phyloP scores from a whole-genome alignment of 2,888 invertebrate species.

The Parthenolecanium corni region DNA sequence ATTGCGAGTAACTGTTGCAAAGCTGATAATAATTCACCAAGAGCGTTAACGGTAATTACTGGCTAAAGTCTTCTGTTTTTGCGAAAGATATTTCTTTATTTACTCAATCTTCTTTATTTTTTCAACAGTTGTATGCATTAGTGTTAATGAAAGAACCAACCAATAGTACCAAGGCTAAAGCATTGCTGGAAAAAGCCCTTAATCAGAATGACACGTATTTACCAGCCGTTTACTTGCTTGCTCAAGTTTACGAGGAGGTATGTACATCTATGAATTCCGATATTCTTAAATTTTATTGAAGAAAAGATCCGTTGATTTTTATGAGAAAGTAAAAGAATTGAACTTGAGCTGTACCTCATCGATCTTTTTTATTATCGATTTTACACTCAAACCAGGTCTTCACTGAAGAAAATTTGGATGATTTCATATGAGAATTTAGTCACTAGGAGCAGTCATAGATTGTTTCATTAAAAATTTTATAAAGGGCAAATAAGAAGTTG shows the following conservation, averaged over 20 bases:
- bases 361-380: too few species aligned
- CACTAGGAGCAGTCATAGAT: too few species aligned
- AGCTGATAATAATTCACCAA: conserved; percentile 56
- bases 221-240: conserved; percentile 59
- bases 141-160: conserved; percentile 57
- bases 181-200: conserved; percentile 59
- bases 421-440: too few species aligned
- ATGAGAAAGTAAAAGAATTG: too few species aligned
- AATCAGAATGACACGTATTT: conserved; percentile 57
- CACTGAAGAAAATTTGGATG: too few species aligned
- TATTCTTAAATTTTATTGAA: background rate
- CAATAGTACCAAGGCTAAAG: conserved; percentile 50
- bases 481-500: too few species aligned
- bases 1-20: conserved; percentile 60
- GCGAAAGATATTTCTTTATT: background rate
- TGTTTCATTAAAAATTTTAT: too few species aligned
- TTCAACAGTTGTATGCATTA: conserved; percentile 57
- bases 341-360: too few species aligned
- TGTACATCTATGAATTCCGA: conserved; percentile 30
- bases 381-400: too few species aligned
- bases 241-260: conserved; percentile 53
- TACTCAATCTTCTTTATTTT: conserved; percentile 3
- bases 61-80: background rate
- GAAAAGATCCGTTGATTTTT: too few species aligned
- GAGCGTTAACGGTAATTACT: conserved; percentile 53